phyloP scores from a whole-genome alignment of 2,888 invertebrate species.

The Brenthis ino region DNA sequence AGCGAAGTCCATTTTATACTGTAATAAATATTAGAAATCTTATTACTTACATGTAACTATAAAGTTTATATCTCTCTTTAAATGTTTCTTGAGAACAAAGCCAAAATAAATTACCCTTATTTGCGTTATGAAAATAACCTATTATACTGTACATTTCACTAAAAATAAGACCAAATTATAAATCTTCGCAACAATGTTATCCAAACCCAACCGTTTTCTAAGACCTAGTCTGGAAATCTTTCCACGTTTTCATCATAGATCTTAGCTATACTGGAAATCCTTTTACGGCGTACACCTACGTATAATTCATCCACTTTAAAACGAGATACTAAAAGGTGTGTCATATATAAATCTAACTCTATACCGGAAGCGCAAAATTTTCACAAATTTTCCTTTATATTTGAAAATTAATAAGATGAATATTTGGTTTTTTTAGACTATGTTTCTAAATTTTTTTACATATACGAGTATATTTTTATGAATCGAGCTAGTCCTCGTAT shows the following conservation, averaged over 20 bases:
- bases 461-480: constrained; percentile 4
- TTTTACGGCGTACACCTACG: constrained; percentile 37
- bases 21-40: too few relatives aligned
- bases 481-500: constrained; percentile 1
- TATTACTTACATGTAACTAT: too few relatives aligned
- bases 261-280: constrained; percentile 34
- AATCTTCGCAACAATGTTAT: constrained; percentile 25
- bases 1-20: too few relatives aligned
- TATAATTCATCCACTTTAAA: constrained; percentile 34
- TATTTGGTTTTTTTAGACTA: not conserved
- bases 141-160: constrained; percentile 13
- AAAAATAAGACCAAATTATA: constrained; percentile 21
- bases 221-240: constrained; percentile 26
- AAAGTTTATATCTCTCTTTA: too few relatives aligned
- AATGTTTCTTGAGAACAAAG: not conserved
- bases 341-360: not conserved
- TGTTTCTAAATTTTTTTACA: constrained; percentile 5
- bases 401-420: too few relatives aligned
- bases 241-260: constrained; percentile 38
- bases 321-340: constrained; percentile 27
- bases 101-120: constrained; percentile 1
- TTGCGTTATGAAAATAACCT: not conserved
- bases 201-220: constrained; percentile 10
- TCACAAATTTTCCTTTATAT: too few relatives aligned
- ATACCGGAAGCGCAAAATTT: too few relatives aligned